Evolutionary conservation across 1,140 invertebrate genomes (phyloP), one percentile per base, ranked within the genome.

Genomic region (Drosophila chauvacae): DNA sequence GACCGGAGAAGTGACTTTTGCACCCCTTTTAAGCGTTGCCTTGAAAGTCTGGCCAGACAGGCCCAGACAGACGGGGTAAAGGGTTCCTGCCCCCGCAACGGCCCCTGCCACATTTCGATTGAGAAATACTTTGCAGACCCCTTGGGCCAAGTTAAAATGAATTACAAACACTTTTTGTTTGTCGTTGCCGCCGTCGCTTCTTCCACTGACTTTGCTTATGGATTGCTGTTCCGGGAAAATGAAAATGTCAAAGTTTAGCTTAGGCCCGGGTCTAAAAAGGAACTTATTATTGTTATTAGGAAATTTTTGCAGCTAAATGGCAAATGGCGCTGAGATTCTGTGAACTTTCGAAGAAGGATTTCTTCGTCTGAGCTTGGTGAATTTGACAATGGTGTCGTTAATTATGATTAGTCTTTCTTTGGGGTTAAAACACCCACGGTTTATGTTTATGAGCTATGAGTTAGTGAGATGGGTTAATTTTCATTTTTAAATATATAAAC

Each of bases 81-180:
- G 69, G 63, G 44, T 56, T 72, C 68, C n/a, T 23, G n/a, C 23
- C 18, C 61, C 35, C 37, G 13, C 45, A 7, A 4, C 41, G 16
- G 37, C 60, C 47, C 65, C 58, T 20, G 41, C 62, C 66, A 44
- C n/a, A 47, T 28, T 66, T 42, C 63, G 73, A 58, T 76, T 76
- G 73, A 75, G 71, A 58, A 76, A 65, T 76, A 64, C 58, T 74
- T 64, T 51, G 45, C 18, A 60, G 57, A 45, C 48, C 73, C 74
- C 73, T 69, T 77, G 74, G 74, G 73, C 85, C 81, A 90, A 84
- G 73, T 90, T 85, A 78, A 90, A 88, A 84, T 88, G 85, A 90
- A 88, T 88, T 88, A 90, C 85, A 88, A 88, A 90, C 85, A 88
- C 81, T 85, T 90, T 90, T 90, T 85, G 85, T 80, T 77, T 88